Percentiles rank a stretch among this genome's conserved stretches.
These are phyloP conservation scores for Antedon mediterranea DNA, from an alignment of 53 echinoderm and acorn worm genomes.

Conservation along the genomic window DNA sequence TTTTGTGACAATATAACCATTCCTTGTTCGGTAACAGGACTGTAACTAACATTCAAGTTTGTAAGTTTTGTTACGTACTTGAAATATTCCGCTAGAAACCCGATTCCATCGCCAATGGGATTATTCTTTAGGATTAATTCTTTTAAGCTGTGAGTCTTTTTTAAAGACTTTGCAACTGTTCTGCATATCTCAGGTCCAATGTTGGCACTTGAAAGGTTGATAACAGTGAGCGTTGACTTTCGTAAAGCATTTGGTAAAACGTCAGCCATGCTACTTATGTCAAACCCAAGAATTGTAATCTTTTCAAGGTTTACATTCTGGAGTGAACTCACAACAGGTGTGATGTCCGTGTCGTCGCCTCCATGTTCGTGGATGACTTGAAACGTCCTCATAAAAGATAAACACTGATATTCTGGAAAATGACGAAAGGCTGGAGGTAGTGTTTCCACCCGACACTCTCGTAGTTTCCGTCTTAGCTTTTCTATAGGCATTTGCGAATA, in stretches of 20 bases:
- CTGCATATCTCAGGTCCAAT: background rate
- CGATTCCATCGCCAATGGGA: background rate
- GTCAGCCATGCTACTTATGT: background rate
- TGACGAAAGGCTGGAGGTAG: background rate
- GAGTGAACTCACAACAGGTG: background rate
- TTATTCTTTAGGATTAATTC: background rate
- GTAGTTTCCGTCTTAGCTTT: background rate
- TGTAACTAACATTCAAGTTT: background rate
- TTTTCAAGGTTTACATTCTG: background rate
- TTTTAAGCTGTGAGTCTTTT: background rate
- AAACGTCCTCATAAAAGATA: background rate
- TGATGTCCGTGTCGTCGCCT: background rate
- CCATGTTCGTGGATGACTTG: background rate
- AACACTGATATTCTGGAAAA: background rate
- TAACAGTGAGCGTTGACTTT: background rate
- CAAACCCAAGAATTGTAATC: background rate
- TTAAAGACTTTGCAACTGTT: background rate
- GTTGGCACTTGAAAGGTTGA: background rate
- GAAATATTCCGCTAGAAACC: background rate
- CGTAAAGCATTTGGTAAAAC: background rate
- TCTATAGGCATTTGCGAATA: background rate
- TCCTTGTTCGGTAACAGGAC: background rate
- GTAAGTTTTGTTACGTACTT: background rate
- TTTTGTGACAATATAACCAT: background rate
- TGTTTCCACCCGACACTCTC: background rate